Evolutionary conservation across 2,888 invertebrate genomes (phyloP).

Genomic region (Ecdyonurus torrentis): DNA sequence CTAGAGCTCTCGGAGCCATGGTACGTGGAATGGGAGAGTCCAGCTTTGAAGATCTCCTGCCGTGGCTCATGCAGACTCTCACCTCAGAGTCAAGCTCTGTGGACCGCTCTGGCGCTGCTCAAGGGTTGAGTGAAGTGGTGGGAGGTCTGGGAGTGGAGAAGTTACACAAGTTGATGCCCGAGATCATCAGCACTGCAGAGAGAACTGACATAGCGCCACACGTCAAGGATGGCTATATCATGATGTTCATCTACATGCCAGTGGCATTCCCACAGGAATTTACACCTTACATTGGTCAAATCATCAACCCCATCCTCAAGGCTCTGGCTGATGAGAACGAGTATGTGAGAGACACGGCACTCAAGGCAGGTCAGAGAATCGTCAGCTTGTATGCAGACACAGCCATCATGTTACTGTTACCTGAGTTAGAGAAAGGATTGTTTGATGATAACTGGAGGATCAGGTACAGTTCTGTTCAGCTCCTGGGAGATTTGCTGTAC

Average conservation of each 20-base stretch:
- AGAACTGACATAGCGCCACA: constrained; percentile 86
- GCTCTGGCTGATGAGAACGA: constrained; percentile 98
- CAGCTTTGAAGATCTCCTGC: constrained; percentile 87
- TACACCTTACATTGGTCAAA: constrained; percentile 87
- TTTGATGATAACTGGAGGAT: constrained; percentile 99
- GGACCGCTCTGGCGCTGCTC: constrained; percentile 89
- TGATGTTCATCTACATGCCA: constrained; percentile 99
- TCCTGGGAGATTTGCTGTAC: constrained; percentile 89
- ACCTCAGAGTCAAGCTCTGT: constrained; percentile 92
- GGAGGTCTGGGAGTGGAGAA: constrained; percentile 91
- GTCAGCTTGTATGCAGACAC: constrained; percentile 93
- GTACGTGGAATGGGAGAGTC: constrained; percentile 93
- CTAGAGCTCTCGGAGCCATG: constrained; percentile 93
- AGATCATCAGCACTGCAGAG: constrained; percentile 87
- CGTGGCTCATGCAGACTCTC: constrained; percentile 96
- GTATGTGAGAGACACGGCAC: constrained; percentile 92
- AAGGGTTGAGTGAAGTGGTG: constrained; percentile 94
- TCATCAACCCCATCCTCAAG: constrained; percentile 92
- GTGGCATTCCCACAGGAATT: constrained; percentile 92
- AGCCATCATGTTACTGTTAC: constrained; percentile 79
- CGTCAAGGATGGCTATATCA: constrained; percentile 98
- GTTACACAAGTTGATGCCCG: constrained; percentile 92
- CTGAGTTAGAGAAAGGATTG: constrained; percentile 82
- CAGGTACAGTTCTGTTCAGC: constrained; percentile 79
- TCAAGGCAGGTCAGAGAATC: constrained; percentile 91